Conservation (phyloP, 1,140 invertebrate species). For the Zaprionus gabonicus region DNA sequence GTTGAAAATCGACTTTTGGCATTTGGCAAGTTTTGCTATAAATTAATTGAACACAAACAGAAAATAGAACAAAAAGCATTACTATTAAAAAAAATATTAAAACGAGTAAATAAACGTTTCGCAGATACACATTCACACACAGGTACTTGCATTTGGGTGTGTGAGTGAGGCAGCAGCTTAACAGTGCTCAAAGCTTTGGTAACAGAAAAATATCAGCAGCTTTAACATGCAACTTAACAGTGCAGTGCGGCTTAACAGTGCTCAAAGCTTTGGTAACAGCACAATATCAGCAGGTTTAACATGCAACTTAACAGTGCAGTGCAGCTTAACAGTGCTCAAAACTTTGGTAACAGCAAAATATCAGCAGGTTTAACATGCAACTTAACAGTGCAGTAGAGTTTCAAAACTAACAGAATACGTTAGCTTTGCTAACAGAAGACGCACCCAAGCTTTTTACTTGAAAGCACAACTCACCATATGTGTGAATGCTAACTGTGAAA, state of each 20-base stretch:
- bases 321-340: background rate
- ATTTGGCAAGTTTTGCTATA: background rate
- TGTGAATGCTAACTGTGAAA: background rate
- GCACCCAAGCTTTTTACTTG: too few relatives aligned
- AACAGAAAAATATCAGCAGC: background rate
- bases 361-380: background rate
- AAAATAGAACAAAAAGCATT: background rate
- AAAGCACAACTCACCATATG: background rate
- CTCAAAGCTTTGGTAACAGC: background rate
- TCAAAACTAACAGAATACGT: background rate
- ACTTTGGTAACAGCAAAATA: background rate
- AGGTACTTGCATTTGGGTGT: background rate
- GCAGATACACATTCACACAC: background rate
- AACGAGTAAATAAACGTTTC: background rate
- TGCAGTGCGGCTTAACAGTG: background rate
- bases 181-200: background rate
- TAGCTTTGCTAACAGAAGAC: too few relatives aligned
- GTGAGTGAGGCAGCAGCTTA: background rate
- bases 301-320: background rate
- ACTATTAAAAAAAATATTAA: background rate
- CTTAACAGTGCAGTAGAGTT: background rate
- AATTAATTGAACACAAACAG: slow-evolving; percentile 7
- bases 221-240: background rate
- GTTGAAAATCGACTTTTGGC: background rate
- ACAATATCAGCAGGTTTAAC: background rate